Conservation (phyloP, 30 jellyfish, hydroid and myxozoan genomes). For the Hydractinia echinata region DNA sequence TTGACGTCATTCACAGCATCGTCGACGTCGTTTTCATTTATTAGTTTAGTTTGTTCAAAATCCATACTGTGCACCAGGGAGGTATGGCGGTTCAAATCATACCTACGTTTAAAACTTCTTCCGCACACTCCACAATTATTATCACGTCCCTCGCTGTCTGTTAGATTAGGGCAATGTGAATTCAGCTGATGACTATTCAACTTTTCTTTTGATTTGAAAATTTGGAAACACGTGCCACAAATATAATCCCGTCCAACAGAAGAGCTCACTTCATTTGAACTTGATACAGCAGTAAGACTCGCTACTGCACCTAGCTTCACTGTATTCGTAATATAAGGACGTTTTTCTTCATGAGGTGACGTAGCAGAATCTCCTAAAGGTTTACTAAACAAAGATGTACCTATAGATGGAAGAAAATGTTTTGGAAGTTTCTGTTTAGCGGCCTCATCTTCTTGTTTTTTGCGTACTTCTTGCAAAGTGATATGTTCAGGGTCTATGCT, state of each 20-base stretch:
- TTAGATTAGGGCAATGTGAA: background rate
- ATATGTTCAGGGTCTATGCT: constrained; percentile 14
- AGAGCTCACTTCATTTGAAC: too few species aligned
- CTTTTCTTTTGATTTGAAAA: background rate
- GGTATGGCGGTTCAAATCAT: constrained; percentile 28
- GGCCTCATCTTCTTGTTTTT: too few species aligned
- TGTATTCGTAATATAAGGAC: too few species aligned
- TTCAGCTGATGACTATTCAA: background rate
- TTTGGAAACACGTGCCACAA: background rate
- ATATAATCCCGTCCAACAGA: background rate
- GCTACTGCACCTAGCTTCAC: too few species aligned
- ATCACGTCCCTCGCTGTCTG: background rate
- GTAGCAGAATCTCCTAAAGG: too few species aligned
- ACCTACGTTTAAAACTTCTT: constrained; percentile 9
- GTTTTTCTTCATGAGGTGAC: too few species aligned
- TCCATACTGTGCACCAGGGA: constrained; percentile 17
- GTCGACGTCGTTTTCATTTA: background rate
- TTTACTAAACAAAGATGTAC: too few species aligned
- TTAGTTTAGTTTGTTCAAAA: constrained; percentile 10
- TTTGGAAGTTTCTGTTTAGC: too few species aligned
- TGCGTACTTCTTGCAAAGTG: background rate
- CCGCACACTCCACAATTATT: constrained; percentile 21
- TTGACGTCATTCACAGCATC: background rate
- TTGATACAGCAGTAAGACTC: too few species aligned
- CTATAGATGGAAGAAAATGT: too few species aligned